Evolutionary conservation across 2,888 invertebrate species (phyloP).

Genomic region (Incurvaria masculella): DNA sequence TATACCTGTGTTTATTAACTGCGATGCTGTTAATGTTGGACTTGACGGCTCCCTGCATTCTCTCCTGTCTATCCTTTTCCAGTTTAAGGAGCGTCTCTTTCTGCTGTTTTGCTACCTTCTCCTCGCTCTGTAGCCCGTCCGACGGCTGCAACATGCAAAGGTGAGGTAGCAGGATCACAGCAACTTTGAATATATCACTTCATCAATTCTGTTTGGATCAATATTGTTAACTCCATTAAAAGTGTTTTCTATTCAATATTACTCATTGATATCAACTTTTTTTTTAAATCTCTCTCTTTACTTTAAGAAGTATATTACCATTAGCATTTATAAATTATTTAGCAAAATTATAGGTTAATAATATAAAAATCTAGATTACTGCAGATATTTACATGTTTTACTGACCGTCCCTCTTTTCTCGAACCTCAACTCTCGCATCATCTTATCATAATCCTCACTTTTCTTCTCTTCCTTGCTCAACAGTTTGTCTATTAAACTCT

Average conservation of each 20-base stretch:
- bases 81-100: constrained; percentile 71
- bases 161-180: no score
- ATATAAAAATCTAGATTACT: no score
- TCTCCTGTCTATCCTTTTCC: constrained; percentile 70
- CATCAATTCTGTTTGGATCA: no score
- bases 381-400: no score
- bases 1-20: constrained; percentile 58
- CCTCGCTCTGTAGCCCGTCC: constrained; percentile 79
- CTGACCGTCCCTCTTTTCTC: constrained; percentile 69
- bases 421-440: constrained; percentile 76
- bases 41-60: constrained; percentile 70
- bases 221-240: no score
- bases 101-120: constrained; percentile 78
- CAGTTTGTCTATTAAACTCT: constrained; percentile 41
- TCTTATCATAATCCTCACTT: constrained; percentile 71
- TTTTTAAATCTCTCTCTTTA: no score
- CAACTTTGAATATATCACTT: no score
- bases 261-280: no score
- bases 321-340: no score
- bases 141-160: constrained; percentile 66
- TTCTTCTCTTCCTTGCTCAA: constrained; percentile 46
- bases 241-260: no score
- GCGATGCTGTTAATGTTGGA: constrained; percentile 19
- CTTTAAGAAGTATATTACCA: no score
- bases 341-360: no score